Conservation (phyloP, 2,888 invertebrate genomes). For the Torymus tubicola region DNA sequence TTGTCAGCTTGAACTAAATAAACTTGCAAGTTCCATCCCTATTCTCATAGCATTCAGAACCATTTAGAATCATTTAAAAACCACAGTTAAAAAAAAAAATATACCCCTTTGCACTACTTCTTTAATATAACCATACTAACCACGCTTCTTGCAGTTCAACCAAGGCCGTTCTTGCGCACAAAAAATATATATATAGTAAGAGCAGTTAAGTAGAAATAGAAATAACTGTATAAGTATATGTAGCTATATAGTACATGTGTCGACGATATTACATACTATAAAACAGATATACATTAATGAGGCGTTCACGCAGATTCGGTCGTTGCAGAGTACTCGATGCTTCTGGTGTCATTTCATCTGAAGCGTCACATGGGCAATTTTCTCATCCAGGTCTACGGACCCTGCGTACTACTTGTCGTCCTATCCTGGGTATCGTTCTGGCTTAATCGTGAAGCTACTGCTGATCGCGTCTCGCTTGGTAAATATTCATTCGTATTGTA, state of each 20-base stretch:
- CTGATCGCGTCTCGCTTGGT: constrained; percentile 89
- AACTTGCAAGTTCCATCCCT: too few relatives aligned
- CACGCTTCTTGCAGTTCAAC: too few relatives aligned
- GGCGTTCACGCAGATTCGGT: constrained; percentile 59
- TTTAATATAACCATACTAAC: too few relatives aligned
- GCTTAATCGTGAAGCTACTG: constrained; percentile 90
- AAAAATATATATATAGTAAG: not conserved
- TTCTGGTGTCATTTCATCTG: constrained; percentile 86
- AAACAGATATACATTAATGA: constrained; percentile 1
- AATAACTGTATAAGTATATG: not conserved
- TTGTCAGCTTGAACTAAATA: too few relatives aligned
- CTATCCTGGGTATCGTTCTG: constrained; percentile 92
- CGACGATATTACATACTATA: not conserved
- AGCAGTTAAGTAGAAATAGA: constrained; percentile 24
- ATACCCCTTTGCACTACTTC: too few relatives aligned
- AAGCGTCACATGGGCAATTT: constrained; percentile 92
- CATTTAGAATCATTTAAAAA: too few relatives aligned
- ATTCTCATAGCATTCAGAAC: too few relatives aligned
- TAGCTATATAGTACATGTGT: not conserved
- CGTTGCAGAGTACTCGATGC: constrained; percentile 83
- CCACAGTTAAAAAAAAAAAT: too few relatives aligned
- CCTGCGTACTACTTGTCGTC: constrained; percentile 89
- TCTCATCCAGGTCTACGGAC: constrained; percentile 90
- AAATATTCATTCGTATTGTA: constrained; percentile 59
- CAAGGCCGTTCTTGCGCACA: too few relatives aligned